Percentiles rank a stretch among this genome's conserved stretches.
These are phyloP conservation scores for Lordiphosa andalusiaca DNA, from an alignment of 2,888 invertebrate genomes.

Conservation along the genomic window DNA sequence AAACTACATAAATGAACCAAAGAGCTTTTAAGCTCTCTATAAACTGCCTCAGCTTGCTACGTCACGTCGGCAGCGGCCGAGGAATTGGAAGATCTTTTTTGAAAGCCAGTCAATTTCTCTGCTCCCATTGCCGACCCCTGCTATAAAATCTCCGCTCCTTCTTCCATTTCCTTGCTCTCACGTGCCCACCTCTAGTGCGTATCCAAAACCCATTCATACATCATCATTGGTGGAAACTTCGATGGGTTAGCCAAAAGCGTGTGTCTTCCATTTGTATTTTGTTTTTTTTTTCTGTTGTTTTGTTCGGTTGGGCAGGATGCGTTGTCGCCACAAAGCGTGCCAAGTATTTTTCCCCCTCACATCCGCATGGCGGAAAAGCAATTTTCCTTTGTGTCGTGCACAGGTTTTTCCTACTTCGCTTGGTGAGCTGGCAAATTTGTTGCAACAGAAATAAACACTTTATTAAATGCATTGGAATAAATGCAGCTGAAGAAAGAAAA, in stretches of 20 bases:
- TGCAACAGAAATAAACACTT: slow-evolving; percentile 74
- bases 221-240: slow-evolving; percentile 59
- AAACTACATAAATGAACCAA: no score
- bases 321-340: slow-evolving; percentile 63
- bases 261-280: slow-evolving; percentile 19
- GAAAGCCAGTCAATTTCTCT: no score
- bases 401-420: slow-evolving; percentile 55
- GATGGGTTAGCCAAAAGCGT: slow-evolving; percentile 49
- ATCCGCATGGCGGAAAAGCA: slow-evolving; percentile 69
- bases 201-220: slow-evolving; percentile 39
- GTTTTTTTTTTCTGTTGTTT: no score
- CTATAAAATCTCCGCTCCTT: no score
- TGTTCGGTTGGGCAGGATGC: not conserved
- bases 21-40: no score
- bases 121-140: no score
- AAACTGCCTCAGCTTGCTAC: no score
- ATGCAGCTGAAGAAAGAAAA: slow-evolving; percentile 37
- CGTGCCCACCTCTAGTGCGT: slow-evolving; percentile 14
- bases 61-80: no score
- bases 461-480: slow-evolving; percentile 77
- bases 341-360: slow-evolving; percentile 56
- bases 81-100: no score
- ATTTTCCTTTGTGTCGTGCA: slow-evolving; percentile 74
- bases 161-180: slow-evolving; percentile 3
- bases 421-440: slow-evolving; percentile 72